Evolutionary conservation across 2,113 vertebrate species (phyloP), one percentile per base, ranked within the genome.

Genomic region (Atherinomorus stipes): DNA sequence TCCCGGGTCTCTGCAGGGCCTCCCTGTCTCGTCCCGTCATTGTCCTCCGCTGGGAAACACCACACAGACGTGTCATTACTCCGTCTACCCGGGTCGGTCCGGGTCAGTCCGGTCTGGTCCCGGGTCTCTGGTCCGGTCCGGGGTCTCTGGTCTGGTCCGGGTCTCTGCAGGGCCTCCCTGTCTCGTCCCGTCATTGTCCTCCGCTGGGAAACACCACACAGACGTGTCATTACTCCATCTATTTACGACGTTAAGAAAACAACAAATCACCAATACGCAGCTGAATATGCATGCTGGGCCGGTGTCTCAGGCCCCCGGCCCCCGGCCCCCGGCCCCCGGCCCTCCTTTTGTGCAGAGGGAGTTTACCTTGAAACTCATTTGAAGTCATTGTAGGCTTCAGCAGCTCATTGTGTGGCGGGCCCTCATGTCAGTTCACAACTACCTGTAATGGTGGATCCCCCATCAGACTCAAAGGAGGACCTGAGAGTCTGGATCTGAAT

Each of bases 381-480:
- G 93, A 95, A 93, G 94, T 94, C 93, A 92, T 94, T 95, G 94
- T 94, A 59, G 64, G 80, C 75, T 72, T 72, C 76, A 80, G 85
- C 63, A 23, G 54, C 71, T 91, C 90, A 91, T 93, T 94, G 93
- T 93, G 77, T 92, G 83, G 76, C 69, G 25, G 82, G 76, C 83
- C 74, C 83, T 93, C 88, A 93, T 92, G 89, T 92, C 85, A 94
- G 85, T 93, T 95, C 93, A 34, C 94, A 95, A 94, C 91, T 95
- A 94, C 92, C 93, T 94, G 94, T 89, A 93, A 95, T 82, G 57
- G 71, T 52, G 77, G 87, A 81, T 88, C 76, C 89, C 90, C 88
- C 84, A 77, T 63, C 72, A 57, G 37, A 11, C 70, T 92, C 68
- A 90, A 93, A 84, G 87, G 78, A 74, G 87, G 82, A 76, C 72